phyloP scores from a whole-genome alignment of 1,140 invertebrate genomes.

The Rhysida immarginata region DNA sequence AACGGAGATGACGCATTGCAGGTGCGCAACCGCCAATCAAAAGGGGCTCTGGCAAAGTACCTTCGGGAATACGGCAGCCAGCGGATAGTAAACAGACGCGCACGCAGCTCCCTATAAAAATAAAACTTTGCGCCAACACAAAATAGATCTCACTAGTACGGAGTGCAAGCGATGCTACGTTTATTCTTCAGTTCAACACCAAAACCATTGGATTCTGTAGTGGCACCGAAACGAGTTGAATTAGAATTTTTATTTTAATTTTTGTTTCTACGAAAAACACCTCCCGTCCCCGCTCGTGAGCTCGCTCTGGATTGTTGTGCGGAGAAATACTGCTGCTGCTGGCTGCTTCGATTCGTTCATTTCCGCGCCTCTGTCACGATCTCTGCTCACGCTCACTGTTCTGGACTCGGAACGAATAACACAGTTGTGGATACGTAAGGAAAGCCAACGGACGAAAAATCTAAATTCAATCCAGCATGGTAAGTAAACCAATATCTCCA shows the following conservation, averaged over 20 bases:
- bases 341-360: too few relatives aligned
- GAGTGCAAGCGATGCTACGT: too few relatives aligned
- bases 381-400: not conserved
- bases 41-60: slow-evolving; percentile 2
- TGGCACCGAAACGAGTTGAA: too few relatives aligned
- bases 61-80: not conserved
- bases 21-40: slow-evolving; percentile 12
- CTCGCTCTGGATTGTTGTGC: not conserved
- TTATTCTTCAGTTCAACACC: too few relatives aligned
- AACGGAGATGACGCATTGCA: slow-evolving; percentile 10
- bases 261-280: not conserved
- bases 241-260: too few relatives aligned
- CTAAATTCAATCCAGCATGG: not conserved
- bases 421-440: not conserved
- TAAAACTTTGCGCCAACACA: slow-evolving; percentile 1
- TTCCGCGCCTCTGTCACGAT: too few relatives aligned
- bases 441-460: slow-evolving; percentile 1
- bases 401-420: not conserved
- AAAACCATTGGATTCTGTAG: too few relatives aligned
- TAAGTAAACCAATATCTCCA: slow-evolving; percentile 13
- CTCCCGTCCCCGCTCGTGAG: too few relatives aligned
- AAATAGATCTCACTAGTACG: slow-evolving; percentile 2
- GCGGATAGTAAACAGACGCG: slow-evolving; percentile 2
- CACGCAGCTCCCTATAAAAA: not conserved
- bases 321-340: slow-evolving; percentile 8